Evolutionary conservation across 2,888 invertebrate genomes (phyloP).

Genomic region (Xanthia togata): DNA sequence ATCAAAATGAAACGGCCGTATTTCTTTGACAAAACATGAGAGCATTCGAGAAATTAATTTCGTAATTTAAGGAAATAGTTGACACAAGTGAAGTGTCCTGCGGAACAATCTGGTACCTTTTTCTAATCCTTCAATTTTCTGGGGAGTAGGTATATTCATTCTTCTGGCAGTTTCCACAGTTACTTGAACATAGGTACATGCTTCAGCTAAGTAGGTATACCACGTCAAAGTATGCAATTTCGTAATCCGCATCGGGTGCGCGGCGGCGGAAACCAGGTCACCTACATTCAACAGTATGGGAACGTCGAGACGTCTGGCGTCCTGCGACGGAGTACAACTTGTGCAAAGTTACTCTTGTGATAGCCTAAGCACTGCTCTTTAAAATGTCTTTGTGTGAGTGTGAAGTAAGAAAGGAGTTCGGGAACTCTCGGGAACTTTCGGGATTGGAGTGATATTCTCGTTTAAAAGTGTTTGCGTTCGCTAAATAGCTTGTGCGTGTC

Average conservation of each 20-base stretch:
- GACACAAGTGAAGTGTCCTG: conserved; percentile 16
- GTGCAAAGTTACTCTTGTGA: conserved; percentile 40
- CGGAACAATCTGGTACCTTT: conserved; percentile 21
- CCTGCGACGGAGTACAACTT: conserved; percentile 41
- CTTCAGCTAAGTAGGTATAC: conserved; percentile 38
- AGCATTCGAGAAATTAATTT: conserved; percentile 29
- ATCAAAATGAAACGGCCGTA: conserved; percentile 32
- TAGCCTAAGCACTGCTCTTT: conserved; percentile 40
- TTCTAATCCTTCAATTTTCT: not conserved
- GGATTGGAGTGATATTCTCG: conserved; percentile 23
- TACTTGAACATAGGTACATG: conserved; percentile 20
- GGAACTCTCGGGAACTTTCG: conserved; percentile 15
- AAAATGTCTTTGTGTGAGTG: conserved; percentile 34
- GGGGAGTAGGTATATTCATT: conserved; percentile 9
- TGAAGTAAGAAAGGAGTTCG: conserved; percentile 30
- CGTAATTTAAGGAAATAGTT: conserved; percentile 21
- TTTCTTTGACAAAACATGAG: conserved; percentile 27
- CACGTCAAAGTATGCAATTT: conserved; percentile 76
- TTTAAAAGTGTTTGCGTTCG: conserved; percentile 15
- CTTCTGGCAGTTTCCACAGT: not conserved
- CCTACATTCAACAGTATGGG: conserved; percentile 67
- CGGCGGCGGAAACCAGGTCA: conserved; percentile 74
- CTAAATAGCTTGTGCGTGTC: conserved; percentile 8
- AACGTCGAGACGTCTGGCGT: conserved; percentile 67
- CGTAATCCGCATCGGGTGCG: conserved; percentile 77